A percentile compares a stretch with the other conserved stretches of the same genome.
Conservation (phyloP, 2,113 vertebrate genomes). For the Macquaria ambigua region DNA sequence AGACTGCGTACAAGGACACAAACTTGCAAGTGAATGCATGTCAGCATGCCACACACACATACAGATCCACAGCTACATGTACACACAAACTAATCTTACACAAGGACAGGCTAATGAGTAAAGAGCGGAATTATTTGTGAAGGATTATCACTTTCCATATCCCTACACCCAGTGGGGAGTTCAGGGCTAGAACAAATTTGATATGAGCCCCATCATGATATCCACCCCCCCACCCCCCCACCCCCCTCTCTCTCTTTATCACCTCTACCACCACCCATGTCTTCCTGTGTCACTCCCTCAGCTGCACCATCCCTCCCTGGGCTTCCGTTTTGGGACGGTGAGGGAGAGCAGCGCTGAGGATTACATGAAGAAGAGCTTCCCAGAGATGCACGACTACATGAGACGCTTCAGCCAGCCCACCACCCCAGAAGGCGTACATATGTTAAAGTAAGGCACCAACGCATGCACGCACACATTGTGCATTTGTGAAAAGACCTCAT, state of each 20-base stretch:
- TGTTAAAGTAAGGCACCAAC: conserved; percentile 88
- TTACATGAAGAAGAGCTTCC: conserved; percentile 96
- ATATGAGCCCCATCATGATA: conserved; percentile 32
- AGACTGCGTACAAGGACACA: conserved; percentile 33
- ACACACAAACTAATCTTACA: conserved; percentile 48
- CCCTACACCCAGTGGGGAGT: conserved; percentile 42
- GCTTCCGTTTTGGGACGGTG: conserved; percentile 94
- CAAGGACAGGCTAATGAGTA: conserved; percentile 70
- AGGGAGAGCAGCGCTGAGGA: conserved; percentile 96
- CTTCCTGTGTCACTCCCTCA: conserved; percentile 74
- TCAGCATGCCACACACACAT: background rate
- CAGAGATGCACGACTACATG: conserved; percentile 93
- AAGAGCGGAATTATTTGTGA: conserved; percentile 55
- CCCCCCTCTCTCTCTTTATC: conserved; percentile 54
- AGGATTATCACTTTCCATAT: conserved; percentile 56
- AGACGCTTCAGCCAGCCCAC: conserved; percentile 91
- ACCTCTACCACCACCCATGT: conserved; percentile 57
- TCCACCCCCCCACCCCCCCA: background rate
- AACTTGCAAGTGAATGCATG: conserved; percentile 23
- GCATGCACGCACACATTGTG: background rate
- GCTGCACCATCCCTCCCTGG: conserved; percentile 93
- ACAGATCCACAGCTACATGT: background rate
- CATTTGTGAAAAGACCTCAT: background rate
- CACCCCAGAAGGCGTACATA: conserved; percentile 90
- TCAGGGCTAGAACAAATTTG: conserved; percentile 38